These are phyloP conservation scores for Sturmia bella DNA, from an alignment of 2,888 invertebrate genomes.

Conservation along the genomic window DNA sequence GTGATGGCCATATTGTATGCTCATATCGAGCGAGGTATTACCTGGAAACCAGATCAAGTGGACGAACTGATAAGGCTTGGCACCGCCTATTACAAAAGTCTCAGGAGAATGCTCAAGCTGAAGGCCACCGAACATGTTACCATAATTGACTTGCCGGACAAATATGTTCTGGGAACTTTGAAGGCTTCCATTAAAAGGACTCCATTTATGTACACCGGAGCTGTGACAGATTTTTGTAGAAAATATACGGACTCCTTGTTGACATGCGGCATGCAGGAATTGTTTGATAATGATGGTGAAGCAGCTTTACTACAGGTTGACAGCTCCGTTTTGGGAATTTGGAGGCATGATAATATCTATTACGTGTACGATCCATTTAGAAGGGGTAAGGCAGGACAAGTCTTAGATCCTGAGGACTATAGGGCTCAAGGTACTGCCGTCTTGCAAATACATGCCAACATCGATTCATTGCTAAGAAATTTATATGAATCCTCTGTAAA, in stretches of 20 bases:
- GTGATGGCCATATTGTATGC: slow-evolving; percentile 85
- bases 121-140: slow-evolving; percentile 76
- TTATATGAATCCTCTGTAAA: slow-evolving; percentile 82
- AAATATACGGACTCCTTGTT: slow-evolving; percentile 76
- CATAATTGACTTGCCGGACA: slow-evolving; percentile 79
- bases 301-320: slow-evolving; percentile 83
- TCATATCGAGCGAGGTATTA: slow-evolving; percentile 85
- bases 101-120: slow-evolving; percentile 74
- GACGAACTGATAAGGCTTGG: slow-evolving; percentile 82
- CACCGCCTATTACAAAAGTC: slow-evolving; percentile 74
- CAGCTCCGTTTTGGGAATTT: slow-evolving; percentile 84
- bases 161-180: slow-evolving; percentile 81
- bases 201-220: slow-evolving; percentile 76
- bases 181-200: slow-evolving; percentile 76
- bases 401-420: slow-evolving; percentile 82
- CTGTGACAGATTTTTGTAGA: slow-evolving; percentile 75
- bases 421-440: slow-evolving; percentile 83
- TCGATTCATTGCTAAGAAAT: slow-evolving; percentile 84
- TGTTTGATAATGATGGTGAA: slow-evolving; percentile 75
- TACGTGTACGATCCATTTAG: slow-evolving; percentile 87
- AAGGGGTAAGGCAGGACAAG: slow-evolving; percentile 84
- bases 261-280: slow-evolving; percentile 73
- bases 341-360: slow-evolving; percentile 85
- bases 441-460: slow-evolving; percentile 85
- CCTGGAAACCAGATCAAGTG: slow-evolving; percentile 85